Evolutionary conservation across 2,888 invertebrate species (phyloP).

Genomic region (Labia minor): DNA sequence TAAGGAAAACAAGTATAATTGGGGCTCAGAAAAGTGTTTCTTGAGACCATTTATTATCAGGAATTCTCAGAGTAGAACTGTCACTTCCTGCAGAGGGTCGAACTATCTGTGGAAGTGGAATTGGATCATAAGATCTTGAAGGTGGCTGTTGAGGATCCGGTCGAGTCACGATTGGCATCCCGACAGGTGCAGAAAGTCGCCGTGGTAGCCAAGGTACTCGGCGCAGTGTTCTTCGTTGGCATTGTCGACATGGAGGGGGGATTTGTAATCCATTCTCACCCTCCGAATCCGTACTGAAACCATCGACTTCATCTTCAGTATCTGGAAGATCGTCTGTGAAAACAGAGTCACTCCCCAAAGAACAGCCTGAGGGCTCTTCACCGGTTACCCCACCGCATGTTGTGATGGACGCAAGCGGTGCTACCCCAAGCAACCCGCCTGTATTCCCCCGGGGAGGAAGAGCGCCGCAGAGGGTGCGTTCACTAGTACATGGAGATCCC

Average conservation of each 20-base stretch:
- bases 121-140: background rate
- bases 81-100: background rate
- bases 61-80: background rate
- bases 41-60: background rate
- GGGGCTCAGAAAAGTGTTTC: conserved; percentile 5
- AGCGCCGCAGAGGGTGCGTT: conserved; percentile 41
- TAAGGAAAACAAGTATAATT: background rate
- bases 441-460: conserved; percentile 27
- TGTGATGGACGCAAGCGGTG: conserved; percentile 69
- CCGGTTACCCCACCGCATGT: conserved; percentile 56
- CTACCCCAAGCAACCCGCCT: conserved; percentile 41
- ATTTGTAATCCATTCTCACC: background rate
- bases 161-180: background rate
- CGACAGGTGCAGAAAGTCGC: background rate
- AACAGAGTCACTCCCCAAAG: conserved; percentile 65
- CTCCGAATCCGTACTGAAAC: conserved; percentile 73
- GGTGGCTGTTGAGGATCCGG: background rate
- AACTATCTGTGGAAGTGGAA: background rate
- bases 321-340: conserved; percentile 57
- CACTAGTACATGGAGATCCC: conserved; percentile 67
- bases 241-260: background rate
- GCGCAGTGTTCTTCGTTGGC: background rate
- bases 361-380: conserved; percentile 48
- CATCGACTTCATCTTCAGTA: conserved; percentile 75
- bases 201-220: background rate